Evolutionary conservation across 2,797 vertebrate species (phyloP), one percentile per base, ranked within the genome.

Genomic region (Hyperoplus immaculatus): DNA sequence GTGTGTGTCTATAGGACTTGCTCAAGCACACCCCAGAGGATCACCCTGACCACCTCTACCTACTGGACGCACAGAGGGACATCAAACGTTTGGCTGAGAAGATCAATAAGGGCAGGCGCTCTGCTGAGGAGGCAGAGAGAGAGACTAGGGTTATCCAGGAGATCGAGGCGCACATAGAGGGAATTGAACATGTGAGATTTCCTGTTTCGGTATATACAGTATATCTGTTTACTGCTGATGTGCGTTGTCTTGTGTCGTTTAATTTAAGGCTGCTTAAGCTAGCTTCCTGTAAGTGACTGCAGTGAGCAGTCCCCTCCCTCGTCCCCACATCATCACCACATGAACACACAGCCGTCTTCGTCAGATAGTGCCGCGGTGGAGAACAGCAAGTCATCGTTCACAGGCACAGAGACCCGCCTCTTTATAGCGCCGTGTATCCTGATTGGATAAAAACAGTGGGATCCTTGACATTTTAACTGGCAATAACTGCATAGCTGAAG

Each of bases 81-180:
- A 98, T 99, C 93, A 99, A 99, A 89, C 95, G 97, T 4, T 89
- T 99, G 92, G 98, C 98, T 0, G 98, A 99, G 88, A 96, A 94
- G 89, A 99, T 99, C 92, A 99, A 99, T 90, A 97, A 97, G 92
- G 98, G 98, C 0, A 97, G 98, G 69, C 96, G 95, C 74, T 98
- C 95, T 0, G 98, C 98, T 0, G 98, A 99, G 91, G 98, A 99
- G 89, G 97, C 96, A 0, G 98, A 99, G 92, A 94, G 96, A 60
- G 98, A 98, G 2, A 95, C 97, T 3, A 94, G 98, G 0, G 97
- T 99, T 7, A 97, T 99, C 90, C 98, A 99, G 94, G 98, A 99
- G 94, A 99, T 99, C 0, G 98, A 99, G 90, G 96, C 98, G 0
- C 98, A 99, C 92, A 99, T 99, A 0, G 98, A 99, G 85, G 98